Percentiles rank a stretch among this genome's conserved stretches.
Evolutionary conservation across 1,140 invertebrate species (phyloP).

Genomic region (Plectrocnemia conspersa): DNA sequence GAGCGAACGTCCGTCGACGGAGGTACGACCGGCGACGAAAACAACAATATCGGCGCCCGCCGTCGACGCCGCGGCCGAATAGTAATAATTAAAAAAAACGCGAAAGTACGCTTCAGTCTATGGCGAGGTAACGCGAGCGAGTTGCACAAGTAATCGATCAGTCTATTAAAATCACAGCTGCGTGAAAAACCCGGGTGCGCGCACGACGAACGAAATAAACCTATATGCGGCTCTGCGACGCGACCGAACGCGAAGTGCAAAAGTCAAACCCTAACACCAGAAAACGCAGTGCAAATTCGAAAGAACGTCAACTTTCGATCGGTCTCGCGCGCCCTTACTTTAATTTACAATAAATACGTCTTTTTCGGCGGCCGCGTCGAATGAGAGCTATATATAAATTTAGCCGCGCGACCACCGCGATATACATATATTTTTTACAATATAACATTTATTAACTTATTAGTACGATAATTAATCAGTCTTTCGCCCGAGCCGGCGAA

Average conservation of each 20-base stretch:
- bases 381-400: no score
- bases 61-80: constrained; percentile 4
- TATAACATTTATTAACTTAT: no score
- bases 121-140: constrained; percentile 35
- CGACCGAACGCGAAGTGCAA: constrained; percentile 27
- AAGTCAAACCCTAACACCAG: constrained; percentile 32
- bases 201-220: constrained; percentile 23
- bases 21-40: constrained; percentile 19
- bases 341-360: no score
- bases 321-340: constrained; percentile 28
- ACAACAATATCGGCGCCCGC: constrained; percentile 18
- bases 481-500: no score
- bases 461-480: no score
- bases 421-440: no score
- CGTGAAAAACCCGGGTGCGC: constrained; percentile 33
- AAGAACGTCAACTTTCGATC: constrained; percentile 24
- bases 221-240: constrained; percentile 6
- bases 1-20: constrained; percentile 16
- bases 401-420: no score
- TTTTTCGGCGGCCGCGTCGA: no score
- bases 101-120: constrained; percentile 30
- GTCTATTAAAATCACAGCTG: constrained; percentile 37
- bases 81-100: constrained; percentile 23
- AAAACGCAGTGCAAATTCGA: constrained; percentile 31
- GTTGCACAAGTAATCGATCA: constrained; percentile 33